Percentiles rank a stretch among this genome's conserved stretches.
Conservation (phyloP, 2,113 vertebrate species). For the Marmota monax region DNA sequence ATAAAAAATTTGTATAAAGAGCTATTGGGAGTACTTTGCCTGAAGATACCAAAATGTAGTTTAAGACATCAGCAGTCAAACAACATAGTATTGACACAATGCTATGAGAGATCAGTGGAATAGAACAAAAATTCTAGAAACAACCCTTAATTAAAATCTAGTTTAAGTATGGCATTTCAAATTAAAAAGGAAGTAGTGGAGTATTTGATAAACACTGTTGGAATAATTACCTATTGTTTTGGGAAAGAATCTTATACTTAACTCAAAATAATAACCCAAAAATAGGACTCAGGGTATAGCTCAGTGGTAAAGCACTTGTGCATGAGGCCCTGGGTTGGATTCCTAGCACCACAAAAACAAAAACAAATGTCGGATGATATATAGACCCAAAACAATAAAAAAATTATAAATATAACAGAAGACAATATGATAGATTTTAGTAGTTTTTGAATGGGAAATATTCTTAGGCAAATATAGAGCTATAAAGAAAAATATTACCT, state of each 20-base stretch:
- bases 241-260: conserved; percentile 23
- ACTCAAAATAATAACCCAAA: conserved; percentile 62
- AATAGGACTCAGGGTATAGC: not conserved
- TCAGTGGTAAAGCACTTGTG: not conserved
- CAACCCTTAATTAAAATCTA: conserved; percentile 59
- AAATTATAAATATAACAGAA: conserved; percentile 9
- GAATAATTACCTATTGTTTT: conserved; percentile 63
- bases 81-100: conserved; percentile 17
- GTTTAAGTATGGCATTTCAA: conserved; percentile 52
- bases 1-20: conserved; percentile 26
- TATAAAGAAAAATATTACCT: not conserved
- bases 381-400: conserved; percentile 6
- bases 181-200: conserved; percentile 48
- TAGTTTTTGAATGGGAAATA: not conserved
- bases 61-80: conserved; percentile 61
- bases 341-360: not conserved
- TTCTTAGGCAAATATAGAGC: conserved; percentile 39
- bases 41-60: conserved; percentile 49
- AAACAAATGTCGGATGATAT: not conserved
- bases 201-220: conserved; percentile 42
- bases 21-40: conserved; percentile 49
- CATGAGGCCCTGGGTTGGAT: not conserved
- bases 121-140: conserved; percentile 62
- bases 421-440: not conserved
- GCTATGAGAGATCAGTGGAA: not conserved